Base-by-base conservation (phyloP, 2,113 vertebrate species). In the Ellobius talpinus region DNA sequence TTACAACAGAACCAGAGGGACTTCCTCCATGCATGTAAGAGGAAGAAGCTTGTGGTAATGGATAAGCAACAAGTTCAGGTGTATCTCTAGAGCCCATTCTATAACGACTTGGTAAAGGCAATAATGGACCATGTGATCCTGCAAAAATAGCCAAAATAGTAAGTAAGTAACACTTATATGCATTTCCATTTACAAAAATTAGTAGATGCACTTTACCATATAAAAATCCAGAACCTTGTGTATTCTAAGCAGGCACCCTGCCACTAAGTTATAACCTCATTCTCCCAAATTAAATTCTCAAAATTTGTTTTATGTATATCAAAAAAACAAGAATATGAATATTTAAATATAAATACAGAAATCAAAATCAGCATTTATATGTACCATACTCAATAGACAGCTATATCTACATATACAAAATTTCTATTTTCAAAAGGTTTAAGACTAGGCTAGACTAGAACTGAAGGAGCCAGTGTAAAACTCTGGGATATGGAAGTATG, bases 61-160 rank as follows among this genome's bases (percentile, higher is more conserved):
- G 99, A 92, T 99, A 99, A n/a, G 99, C 99, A 95, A 99, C 99
- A 94, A 99, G 99, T 93, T 99, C 99, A 31, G 99, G 99, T n/a
- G 99, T 99, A 72, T 99, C 99, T 96, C 99, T 98, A 93, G 99
- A 99, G 95, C 98, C 98, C 97, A 99, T 99, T 96, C 99, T 99
- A 97, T 99, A 99, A 81, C 99, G 99, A 98, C 99, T 99, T 0
- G 99, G 99, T 96, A 99, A 98, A 91, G 99, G 99, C 98, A 99
- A 97, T 98, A 99, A 98, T 81, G 99, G 99, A 93, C 99, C 99
- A 79, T 99, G 99, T 7, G 99, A 98, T 65, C 99, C 99, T 99
- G 96, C 31, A 96, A 96, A 98, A 78, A 98, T 47, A 77, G 96
- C 61, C 61, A 74, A 91, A 97, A 81, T 7, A 97, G 65, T 12